phyloP scores from a whole-genome alignment of 2,797 vertebrate species.

The Arnoldichthys spilopterus region DNA sequence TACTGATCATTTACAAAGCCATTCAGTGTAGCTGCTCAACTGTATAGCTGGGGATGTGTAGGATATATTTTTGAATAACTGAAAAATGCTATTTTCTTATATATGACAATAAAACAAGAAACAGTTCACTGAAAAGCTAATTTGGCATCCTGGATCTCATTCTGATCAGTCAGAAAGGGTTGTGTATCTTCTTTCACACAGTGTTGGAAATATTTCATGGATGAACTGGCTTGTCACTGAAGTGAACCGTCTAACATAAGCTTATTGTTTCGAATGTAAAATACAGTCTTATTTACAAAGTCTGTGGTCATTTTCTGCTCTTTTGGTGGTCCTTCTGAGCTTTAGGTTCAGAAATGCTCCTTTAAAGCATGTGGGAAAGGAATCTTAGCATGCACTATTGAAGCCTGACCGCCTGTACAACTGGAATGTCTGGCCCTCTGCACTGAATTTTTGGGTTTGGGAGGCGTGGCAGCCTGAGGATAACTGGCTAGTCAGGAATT shows the following conservation, averaged over 20 bases:
- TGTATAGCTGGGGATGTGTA: slow-evolving; percentile 63
- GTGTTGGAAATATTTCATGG: background rate
- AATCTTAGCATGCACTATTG: slow-evolving; percentile 11
- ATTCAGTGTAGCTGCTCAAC: slow-evolving; percentile 55
- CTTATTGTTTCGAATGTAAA: background rate
- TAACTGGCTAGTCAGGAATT: slow-evolving; percentile 29
- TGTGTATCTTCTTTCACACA: background rate
- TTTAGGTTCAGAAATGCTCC: background rate
- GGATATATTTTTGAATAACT: slow-evolving; percentile 70
- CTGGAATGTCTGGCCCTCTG: slow-evolving; percentile 54
- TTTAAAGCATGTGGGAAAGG: slow-evolving; percentile 32
- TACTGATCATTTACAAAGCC: slow-evolving; percentile 51
- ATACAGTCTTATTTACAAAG: background rate
- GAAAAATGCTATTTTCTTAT: slow-evolving; percentile 79
- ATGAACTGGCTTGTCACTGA: background rate
- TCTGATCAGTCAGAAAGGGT: background rate
- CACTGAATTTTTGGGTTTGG: slow-evolving; percentile 20
- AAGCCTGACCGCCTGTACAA: slow-evolving; percentile 42
- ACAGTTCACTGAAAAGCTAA: slow-evolving; percentile 16
- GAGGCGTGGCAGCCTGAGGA: slow-evolving; percentile 42
- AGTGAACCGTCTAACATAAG: background rate
- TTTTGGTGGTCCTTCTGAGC: background rate
- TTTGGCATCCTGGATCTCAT: slow-evolving; percentile 2
- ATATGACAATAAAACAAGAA: slow-evolving; percentile 72
- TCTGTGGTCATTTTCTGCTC: background rate